A percentile compares a stretch with the other conserved stretches of the same genome.
phyloP scores from a whole-genome alignment of 1,140 invertebrate species.

The Megalonaias nervosa region DNA sequence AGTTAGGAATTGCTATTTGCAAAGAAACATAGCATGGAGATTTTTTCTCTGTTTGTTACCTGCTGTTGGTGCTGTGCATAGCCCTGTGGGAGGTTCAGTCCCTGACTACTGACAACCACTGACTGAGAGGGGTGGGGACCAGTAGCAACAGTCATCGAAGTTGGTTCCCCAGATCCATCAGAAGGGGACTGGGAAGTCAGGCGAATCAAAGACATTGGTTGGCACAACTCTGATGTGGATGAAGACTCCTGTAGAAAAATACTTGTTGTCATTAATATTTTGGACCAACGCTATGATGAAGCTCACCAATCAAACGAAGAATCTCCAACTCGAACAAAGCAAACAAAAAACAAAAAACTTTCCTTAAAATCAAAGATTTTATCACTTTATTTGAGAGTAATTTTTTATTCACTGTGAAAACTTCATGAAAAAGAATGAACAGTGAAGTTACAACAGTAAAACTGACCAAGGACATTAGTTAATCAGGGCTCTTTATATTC shows the following conservation, averaged over 20 bases:
- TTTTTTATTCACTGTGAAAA: neutral
- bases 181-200: constrained; percentile 26
- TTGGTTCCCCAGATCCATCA: constrained; percentile 9
- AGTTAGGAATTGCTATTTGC: neutral
- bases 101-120: neutral
- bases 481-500: too few relatives aligned
- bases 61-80: neutral
- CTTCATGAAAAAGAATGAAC: neutral
- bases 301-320: neutral
- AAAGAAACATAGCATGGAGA: neutral
- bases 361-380: neutral
- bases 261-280: neutral
- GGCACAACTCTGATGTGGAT: constrained; percentile 12
- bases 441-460: too few relatives aligned
- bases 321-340: neutral
- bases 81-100: neutral
- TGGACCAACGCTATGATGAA: too few relatives aligned
- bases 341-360: neutral
- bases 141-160: neutral
- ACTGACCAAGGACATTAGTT: too few relatives aligned
- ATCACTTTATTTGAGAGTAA: neutral
- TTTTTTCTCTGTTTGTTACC: constrained; percentile 3
- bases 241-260: constrained; percentile 9
- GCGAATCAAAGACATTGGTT: constrained; percentile 24
- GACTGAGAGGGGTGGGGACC: neutral